Base-by-base conservation (phyloP, 2,888 invertebrate genomes). In the Leptogaster cylindrica region DNA sequence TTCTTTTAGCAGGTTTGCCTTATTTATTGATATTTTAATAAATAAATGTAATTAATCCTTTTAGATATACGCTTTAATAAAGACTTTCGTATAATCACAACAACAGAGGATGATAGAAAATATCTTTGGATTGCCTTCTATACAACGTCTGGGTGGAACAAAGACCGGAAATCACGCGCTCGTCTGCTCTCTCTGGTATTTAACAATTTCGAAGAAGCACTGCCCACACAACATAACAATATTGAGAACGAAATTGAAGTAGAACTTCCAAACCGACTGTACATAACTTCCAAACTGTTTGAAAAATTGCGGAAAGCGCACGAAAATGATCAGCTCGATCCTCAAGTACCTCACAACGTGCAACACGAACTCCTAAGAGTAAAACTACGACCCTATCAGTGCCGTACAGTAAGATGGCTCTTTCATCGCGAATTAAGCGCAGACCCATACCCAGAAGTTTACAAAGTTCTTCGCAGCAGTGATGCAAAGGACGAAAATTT, bases 341-440 rank as follows among this genome's bases (percentile, higher is more conserved):
- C 2, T 27, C 14, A 10, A 2, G 23, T 52, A 7, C 52, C 41
- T 1, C 39, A 52, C 8, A 27, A 72, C 58, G 75, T 81, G 3
- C 79, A 82, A 71, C 84, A 84, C 66, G 51, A 73, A 1, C 71
- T 74, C 68, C 77, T 81, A 12, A 72, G 70, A 3, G 88, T 89
- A 0, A 76, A 71, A 33, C 77, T 91, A 10, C 79, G 90, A 63
- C 82, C 82, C 1, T 91, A 90, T 76, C 91, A 91, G 76, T 76
- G 79, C 68, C 78, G 83, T 50, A 88, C 89, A 23, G 87, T 91
- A 0, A 75, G 77, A 33, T 91, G 91, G 91, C 88, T 91, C 87
- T 72, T 90, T 1, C 72, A 80, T 7, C 82, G 84, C 63, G 91
- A 91, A 77, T 74, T 8, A 8, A 10, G 14, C 28, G n/a, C 10